These are phyloP conservation scores for Xestia rhomboidea DNA, from an alignment of 2,888 invertebrate species.

Conservation along the genomic window DNA sequence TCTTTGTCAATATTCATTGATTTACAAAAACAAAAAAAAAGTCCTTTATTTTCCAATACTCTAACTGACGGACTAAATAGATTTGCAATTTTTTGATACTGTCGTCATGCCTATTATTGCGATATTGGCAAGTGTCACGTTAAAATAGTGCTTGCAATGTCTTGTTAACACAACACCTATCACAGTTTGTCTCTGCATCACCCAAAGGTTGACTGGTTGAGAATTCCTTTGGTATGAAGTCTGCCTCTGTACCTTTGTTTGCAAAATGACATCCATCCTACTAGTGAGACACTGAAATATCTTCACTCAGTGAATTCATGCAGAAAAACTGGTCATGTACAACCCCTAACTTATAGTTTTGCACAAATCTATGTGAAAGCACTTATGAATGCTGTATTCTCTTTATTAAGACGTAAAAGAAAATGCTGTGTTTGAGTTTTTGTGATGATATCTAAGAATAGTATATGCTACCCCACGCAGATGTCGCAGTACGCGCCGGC, in stretches of 20 bases:
- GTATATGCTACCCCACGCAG: slow-evolving; percentile 64
- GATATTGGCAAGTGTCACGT: background rate
- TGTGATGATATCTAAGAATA: background rate
- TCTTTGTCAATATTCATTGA: no score
- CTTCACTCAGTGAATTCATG: background rate
- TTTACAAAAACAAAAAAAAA: no score
- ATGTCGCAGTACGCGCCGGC: slow-evolving; percentile 95
- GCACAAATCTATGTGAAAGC: background rate
- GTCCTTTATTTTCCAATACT: no score
- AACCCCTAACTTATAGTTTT: background rate
- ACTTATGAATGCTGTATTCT: background rate
- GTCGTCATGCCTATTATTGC: no score
- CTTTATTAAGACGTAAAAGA: background rate
- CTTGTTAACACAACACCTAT: background rate
- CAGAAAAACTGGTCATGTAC: background rate
- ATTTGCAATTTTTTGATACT: no score
- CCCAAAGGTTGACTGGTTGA: background rate
- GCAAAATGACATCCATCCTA: background rate
- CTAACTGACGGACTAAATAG: no score
- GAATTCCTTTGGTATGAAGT: background rate
- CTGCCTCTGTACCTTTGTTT: no score
- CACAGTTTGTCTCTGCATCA: background rate
- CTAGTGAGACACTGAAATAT: no score
- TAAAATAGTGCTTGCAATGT: background rate
- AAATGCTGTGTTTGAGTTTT: background rate